Percentiles rank a stretch among this genome's conserved stretches.
phyloP scores from a whole-genome alignment of 1,140 invertebrate species.

The Euwallacea fornicatus region DNA sequence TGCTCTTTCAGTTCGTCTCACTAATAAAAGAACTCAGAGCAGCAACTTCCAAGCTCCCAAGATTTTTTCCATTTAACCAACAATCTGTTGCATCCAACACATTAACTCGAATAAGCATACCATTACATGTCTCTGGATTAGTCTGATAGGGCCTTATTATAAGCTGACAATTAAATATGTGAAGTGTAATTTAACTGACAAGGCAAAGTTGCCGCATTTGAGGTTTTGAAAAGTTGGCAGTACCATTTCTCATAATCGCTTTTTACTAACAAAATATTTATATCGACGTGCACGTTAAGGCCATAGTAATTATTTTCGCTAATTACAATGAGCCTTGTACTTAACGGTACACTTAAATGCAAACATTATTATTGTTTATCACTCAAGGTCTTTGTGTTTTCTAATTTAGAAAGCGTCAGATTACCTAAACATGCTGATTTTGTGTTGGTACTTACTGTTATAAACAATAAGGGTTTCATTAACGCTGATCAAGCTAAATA shows the following conservation, averaged over 20 bases:
- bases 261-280: not conserved
- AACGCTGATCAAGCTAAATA: not conserved
- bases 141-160: not conserved
- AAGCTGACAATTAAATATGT: not conserved
- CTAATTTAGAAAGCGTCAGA: not conserved
- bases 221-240: not conserved
- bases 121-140: not conserved
- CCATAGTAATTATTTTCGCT: not conserved
- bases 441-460: not conserved
- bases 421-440: not conserved
- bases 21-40: no score
- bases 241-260: not conserved
- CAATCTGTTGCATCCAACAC: no score
- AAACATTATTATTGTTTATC: not conserved
- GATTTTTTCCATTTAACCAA: no score
- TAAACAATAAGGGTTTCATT: constrained; percentile 3
- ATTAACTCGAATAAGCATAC: not conserved
- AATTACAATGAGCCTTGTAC: not conserved
- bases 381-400: not conserved
- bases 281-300: not conserved
- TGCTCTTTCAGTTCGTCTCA: no score
- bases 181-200: not conserved
- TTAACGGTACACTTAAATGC: not conserved
- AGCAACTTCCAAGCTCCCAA: no score
- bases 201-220: not conserved